Percentiles rank a stretch among this genome's conserved stretches.
Conservation (phyloP, 2,888 invertebrate genomes). For the Emmelina monodactyla region DNA sequence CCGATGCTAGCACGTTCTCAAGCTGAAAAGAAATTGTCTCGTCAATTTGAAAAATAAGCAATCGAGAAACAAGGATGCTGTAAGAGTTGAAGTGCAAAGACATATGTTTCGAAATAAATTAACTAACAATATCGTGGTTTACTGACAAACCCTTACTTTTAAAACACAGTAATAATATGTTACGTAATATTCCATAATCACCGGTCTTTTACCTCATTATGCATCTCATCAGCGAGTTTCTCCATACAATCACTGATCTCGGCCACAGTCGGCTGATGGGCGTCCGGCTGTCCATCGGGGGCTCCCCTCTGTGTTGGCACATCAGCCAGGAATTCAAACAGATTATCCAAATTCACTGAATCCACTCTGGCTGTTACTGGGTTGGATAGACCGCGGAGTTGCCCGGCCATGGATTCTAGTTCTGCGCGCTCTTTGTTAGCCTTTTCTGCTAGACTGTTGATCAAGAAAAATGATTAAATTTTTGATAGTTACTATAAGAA, state of each 20-base stretch:
- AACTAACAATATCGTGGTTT: too few relatives aligned
- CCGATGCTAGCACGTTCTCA: conserved; percentile 52
- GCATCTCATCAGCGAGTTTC: conserved; percentile 80
- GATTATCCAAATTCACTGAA: conserved; percentile 86
- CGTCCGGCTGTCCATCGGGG: conserved; percentile 57
- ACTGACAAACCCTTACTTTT: too few relatives aligned
- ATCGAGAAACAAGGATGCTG: too few relatives aligned
- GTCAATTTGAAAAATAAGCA: too few relatives aligned
- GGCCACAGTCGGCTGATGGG: conserved; percentile 73
- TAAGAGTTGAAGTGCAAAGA: too few relatives aligned
- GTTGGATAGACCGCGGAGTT: conserved; percentile 42
- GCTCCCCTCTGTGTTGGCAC: conserved; percentile 63
- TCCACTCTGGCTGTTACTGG: conserved; percentile 62
- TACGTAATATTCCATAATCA: not conserved
- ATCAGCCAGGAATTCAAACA: conserved; percentile 89
- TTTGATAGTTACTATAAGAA: too few relatives aligned
- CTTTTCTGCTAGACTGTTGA: conserved; percentile 74
- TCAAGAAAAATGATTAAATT: too few relatives aligned
- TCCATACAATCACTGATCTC: conserved; percentile 88
- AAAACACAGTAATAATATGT: too few relatives aligned
- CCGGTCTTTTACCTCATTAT: conserved; percentile 72
- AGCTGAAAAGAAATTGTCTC: too few relatives aligned
- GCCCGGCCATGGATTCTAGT: conserved; percentile 54
- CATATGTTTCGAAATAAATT: too few relatives aligned
- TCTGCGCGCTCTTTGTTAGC: conserved; percentile 67